Conservation (phyloP, 2,888 invertebrate genomes). For the Conchocele bisecta region DNA sequence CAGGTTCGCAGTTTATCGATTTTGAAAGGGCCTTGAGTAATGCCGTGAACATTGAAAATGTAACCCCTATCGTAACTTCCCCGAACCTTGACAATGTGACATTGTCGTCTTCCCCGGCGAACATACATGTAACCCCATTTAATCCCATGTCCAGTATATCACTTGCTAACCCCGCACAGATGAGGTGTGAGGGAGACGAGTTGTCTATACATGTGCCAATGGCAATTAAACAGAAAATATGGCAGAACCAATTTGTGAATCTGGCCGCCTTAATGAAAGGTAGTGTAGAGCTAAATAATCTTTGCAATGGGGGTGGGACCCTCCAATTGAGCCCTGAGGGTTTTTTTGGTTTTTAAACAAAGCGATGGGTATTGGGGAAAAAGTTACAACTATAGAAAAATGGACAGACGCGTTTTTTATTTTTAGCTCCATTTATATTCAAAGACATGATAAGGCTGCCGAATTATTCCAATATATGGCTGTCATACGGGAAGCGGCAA, state of each 20-base stretch:
- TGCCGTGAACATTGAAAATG: no score
- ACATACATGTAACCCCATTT: no score
- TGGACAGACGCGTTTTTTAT: constrained; percentile 16
- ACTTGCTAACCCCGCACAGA: no score
- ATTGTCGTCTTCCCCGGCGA: no score
- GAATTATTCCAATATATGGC: constrained; percentile 11
- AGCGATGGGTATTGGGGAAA: no score
- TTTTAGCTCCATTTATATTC: background rate
- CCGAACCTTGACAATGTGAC: no score
- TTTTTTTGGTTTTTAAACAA: no score
- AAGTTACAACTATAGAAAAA: background rate
- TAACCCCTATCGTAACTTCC: no score
- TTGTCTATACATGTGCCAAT: constrained; percentile 18
- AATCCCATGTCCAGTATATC: no score
- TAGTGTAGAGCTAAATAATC: constrained; percentile 5
- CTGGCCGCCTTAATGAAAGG: constrained; percentile 9
- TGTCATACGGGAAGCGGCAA: constrained; percentile 7
- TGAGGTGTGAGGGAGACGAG: constrained; percentile 6
- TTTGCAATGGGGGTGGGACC: background rate
- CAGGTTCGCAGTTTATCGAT: no score
- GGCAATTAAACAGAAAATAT: constrained; percentile 9
- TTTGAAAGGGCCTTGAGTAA: no score
- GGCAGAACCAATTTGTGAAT: constrained; percentile 1
- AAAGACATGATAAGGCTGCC: background rate
- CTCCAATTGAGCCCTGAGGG: background rate